phyloP scores from a whole-genome alignment of 1,140 invertebrate species.

The Lepidurus packardi region DNA sequence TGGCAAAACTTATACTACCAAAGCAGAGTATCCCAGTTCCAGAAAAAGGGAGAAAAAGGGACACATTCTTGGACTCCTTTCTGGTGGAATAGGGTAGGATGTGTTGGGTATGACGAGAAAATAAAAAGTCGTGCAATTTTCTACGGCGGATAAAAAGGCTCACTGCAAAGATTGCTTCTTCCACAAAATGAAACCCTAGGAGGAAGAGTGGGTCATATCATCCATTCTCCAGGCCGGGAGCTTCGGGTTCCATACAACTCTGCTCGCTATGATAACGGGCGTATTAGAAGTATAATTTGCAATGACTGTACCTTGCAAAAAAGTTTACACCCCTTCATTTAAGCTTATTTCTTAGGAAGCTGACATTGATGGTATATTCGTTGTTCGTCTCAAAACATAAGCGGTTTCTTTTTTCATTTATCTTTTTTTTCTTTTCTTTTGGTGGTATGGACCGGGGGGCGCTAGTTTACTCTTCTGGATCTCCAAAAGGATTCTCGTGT shows the following conservation, averaged over 20 bases:
- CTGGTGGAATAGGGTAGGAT: neutral
- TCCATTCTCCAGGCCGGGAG: neutral
- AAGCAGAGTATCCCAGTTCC: neutral
- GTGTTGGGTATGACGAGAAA: neutral
- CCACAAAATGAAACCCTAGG: constrained; percentile 9
- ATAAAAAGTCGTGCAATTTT: constrained; percentile 22
- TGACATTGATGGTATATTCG: neutral
- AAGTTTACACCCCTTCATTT: neutral
- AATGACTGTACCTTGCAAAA: neutral
- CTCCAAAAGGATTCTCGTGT: no score
- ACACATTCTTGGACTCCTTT: neutral
- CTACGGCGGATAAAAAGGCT: constrained; percentile 18
- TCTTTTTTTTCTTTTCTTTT: no score
- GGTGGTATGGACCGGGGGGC: no score
- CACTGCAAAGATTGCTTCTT: constrained; percentile 4
- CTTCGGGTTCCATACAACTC: neutral
- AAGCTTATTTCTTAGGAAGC: neutral
- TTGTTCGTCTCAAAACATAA: neutral
- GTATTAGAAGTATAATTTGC: neutral
- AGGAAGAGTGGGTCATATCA: neutral
- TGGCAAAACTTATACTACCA: neutral
- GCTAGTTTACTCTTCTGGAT: no score
- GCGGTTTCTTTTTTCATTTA: no score
- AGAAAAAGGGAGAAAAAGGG: neutral
- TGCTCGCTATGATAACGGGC: neutral